Evolutionary conservation across 1,140 invertebrate genomes (phyloP).

Genomic region (Himalopsyche phryganea): DNA sequence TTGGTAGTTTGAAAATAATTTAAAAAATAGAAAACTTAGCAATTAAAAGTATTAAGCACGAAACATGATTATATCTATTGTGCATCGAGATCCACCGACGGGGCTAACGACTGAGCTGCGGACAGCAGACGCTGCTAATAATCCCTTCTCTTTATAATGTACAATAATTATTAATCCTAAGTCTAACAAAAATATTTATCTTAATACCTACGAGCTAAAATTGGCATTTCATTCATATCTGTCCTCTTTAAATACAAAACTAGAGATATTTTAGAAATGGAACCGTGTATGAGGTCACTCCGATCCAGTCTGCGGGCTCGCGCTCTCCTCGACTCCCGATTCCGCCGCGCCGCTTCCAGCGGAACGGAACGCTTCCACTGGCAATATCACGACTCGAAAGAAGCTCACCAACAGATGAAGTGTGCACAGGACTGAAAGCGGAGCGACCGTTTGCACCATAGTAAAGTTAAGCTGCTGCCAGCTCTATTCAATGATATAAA

Average conservation of each 20-base stretch:
- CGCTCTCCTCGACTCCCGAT: not conserved
- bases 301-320: constrained; percentile 12
- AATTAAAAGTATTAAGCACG: constrained; percentile 33
- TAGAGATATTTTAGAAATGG: constrained; percentile 36
- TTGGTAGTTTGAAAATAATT: constrained; percentile 34
- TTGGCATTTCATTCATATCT: constrained; percentile 35
- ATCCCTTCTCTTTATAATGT: not conserved
- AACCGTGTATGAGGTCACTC: constrained; percentile 33
- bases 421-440: constrained; percentile 15
- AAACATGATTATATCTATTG: constrained; percentile 33
- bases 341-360: not conserved
- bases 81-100: constrained; percentile 33
- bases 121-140: constrained; percentile 24
- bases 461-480: constrained; percentile 14
- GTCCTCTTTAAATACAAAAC: constrained; percentile 35
- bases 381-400: constrained; percentile 9
- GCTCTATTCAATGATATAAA: constrained; percentile 27
- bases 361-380: not conserved
- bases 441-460: constrained; percentile 35
- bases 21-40: constrained; percentile 34
- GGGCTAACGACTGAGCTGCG: constrained; percentile 31
- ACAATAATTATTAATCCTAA: constrained; percentile 19
- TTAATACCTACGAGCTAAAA: constrained; percentile 33
- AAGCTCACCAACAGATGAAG: constrained; percentile 2
- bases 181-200: constrained; percentile 35